A percentile compares a stretch with the other conserved stretches of the same genome.
Conservation (phyloP, 1,140 invertebrate species). For the Lucilia cuprina region DNA sequence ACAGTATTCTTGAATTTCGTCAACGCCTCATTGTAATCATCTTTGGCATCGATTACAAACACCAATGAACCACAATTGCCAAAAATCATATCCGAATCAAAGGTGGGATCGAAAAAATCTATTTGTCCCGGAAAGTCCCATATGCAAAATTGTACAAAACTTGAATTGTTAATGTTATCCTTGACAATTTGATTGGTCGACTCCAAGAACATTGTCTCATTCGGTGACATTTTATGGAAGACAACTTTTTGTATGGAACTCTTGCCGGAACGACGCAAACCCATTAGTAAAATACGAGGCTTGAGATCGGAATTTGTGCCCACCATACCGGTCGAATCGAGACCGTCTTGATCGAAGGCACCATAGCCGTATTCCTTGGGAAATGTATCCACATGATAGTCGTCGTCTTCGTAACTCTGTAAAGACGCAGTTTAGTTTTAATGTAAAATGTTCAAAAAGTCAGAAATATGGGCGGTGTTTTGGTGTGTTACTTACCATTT, state of each 20-base stretch:
- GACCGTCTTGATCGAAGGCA: slow-evolving; percentile 77
- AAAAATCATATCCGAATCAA: slow-evolving; percentile 96
- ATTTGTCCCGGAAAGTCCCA: slow-evolving; percentile 99
- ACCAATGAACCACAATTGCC: slow-evolving; percentile 94
- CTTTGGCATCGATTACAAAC: slow-evolving; percentile 99
- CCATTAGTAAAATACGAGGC: slow-evolving; percentile 95
- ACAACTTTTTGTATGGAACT: slow-evolving; percentile 99
- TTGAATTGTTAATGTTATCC: slow-evolving; percentile 95
- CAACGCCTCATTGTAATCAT: slow-evolving; percentile 96
- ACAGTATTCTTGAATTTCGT: slow-evolving; percentile 92
- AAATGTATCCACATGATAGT: slow-evolving; percentile 76
- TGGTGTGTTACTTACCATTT: neutral
- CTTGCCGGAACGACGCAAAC: slow-evolving; percentile 95
- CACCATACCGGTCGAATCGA: slow-evolving; percentile 48
- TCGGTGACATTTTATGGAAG: slow-evolving; percentile 99
- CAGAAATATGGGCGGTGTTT: neutral
- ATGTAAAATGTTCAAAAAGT: neutral
- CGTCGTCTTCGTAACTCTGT: slow-evolving; percentile 75
- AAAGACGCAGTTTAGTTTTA: neutral
- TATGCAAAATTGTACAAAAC: slow-evolving; percentile 99
- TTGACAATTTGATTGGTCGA: slow-evolving; percentile 99
- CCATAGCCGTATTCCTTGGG: slow-evolving; percentile 94
- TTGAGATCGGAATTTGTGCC: slow-evolving; percentile 66
- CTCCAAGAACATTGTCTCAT: slow-evolving; percentile 98
- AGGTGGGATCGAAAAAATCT: slow-evolving; percentile 95